A percentile compares a stretch with the other conserved stretches of the same genome.
Conservation (phyloP, 2,113 vertebrate species). For the Cyphomyrus plagiostoma region DNA sequence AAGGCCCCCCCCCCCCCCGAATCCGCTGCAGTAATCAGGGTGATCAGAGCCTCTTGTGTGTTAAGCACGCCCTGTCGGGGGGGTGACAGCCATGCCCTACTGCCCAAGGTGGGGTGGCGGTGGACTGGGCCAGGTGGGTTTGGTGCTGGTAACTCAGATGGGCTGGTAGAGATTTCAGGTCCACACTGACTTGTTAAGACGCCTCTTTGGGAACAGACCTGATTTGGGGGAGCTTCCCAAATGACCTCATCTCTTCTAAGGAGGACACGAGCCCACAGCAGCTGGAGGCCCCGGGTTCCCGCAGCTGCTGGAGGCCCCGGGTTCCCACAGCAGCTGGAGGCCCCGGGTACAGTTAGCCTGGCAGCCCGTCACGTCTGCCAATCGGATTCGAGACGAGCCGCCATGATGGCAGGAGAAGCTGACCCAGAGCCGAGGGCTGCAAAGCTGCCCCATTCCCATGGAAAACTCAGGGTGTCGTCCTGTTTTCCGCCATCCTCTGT, state of each 20-base stretch:
- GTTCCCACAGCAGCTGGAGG: neutral
- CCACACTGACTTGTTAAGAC: constrained; percentile 26
- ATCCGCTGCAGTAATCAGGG: neutral
- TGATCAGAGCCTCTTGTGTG: constrained; percentile 4
- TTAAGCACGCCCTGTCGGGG: neutral
- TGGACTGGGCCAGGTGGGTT: neutral
- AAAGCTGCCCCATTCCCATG: neutral
- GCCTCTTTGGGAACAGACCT: constrained; percentile 35
- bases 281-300: neutral
- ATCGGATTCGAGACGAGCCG: neutral
- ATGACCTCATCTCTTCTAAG: constrained; percentile 28
- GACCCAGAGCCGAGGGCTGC: neutral
- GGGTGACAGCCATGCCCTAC: neutral
- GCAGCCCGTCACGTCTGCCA: neutral
- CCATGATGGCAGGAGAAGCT: neutral
- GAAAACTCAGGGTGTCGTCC: neutral
- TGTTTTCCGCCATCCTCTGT: neutral
- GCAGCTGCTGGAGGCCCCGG: too few relatives aligned
- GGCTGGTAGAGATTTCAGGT: neutral
- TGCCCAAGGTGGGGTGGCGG: neutral
- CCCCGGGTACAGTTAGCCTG: neutral
- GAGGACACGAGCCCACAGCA: neutral
- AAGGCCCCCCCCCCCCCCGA: neutral
- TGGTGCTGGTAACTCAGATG: neutral
- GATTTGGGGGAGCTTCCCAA: constrained; percentile 31